phyloP scores from a whole-genome alignment of 2,888 invertebrate species.

The Beris morrisii region DNA sequence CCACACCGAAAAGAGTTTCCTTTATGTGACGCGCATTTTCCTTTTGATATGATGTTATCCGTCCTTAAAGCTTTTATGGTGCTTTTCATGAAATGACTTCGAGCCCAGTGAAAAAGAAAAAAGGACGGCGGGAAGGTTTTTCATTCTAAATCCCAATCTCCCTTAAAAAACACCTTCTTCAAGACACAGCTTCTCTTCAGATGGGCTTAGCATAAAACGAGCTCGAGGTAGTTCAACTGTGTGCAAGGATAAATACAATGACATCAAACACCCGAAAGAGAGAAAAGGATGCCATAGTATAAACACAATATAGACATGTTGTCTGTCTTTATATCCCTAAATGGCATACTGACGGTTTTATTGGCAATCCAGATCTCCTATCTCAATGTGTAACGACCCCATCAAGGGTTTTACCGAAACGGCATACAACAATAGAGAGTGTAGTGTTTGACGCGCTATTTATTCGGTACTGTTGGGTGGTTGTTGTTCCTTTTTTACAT shows the following conservation, averaged over 20 bases:
- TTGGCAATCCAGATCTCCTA: slow-evolving; percentile 47
- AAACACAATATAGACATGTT: slow-evolving; percentile 43
- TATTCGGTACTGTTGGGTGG: slow-evolving; percentile 4
- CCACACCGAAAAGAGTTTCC: neutral
- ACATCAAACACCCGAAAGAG: slow-evolving; percentile 17
- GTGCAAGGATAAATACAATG: slow-evolving; percentile 17
- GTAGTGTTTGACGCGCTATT: slow-evolving; percentile 27
- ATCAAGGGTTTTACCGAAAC: slow-evolving; percentile 40
- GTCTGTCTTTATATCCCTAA: slow-evolving; percentile 42
- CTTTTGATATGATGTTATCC: slow-evolving; percentile 36
- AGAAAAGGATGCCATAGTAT: slow-evolving; percentile 24
- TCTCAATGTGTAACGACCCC: slow-evolving; percentile 45
- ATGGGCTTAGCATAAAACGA: slow-evolving; percentile 2
- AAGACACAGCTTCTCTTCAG: neutral
- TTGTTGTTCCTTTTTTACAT: neutral
- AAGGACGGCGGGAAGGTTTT: slow-evolving; percentile 5
- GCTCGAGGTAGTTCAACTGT: slow-evolving; percentile 2
- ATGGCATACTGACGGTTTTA: slow-evolving; percentile 46
- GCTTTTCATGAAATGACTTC: slow-evolving; percentile 31
- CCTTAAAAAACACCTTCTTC: neutral
- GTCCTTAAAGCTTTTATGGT: slow-evolving; percentile 35
- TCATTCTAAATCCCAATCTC: neutral
- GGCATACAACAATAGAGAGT: slow-evolving; percentile 9
- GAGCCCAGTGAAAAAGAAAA: neutral
- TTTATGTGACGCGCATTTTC: slow-evolving; percentile 27